Percentiles rank a stretch among this genome's conserved stretches.
These are phyloP conservation scores for Microplitis mediator DNA, from an alignment of 1,140 invertebrate species.

Conservation along the genomic window DNA sequence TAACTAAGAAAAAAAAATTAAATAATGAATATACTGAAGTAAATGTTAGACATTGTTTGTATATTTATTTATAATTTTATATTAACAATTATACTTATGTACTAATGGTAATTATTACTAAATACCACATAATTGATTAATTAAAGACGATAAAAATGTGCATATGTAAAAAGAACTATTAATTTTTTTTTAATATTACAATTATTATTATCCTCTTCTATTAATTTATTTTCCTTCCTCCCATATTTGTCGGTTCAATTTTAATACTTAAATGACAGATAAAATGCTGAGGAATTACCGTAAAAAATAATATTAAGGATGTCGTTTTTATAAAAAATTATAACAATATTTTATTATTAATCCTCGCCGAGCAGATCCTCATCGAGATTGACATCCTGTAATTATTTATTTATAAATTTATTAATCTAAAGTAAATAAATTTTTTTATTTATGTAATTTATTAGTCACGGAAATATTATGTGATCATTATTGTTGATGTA, in stretches of 20 bases:
- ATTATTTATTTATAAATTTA: constrained; percentile 34
- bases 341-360: constrained; percentile 24
- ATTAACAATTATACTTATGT: no score
- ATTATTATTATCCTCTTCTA: neutral
- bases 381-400: constrained; percentile 71
- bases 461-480: constrained; percentile 4
- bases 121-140: no score
- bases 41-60: no score
- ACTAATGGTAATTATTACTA: no score
- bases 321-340: constrained; percentile 13
- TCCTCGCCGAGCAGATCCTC: constrained; percentile 69
- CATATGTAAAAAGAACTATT: no score
- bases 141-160: no score
- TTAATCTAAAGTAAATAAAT: neutral
- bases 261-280: constrained; percentile 28
- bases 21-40: no score
- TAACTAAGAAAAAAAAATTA: no score
- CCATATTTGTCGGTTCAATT: constrained; percentile 14
- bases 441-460: constrained; percentile 3
- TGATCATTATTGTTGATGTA: constrained; percentile 31
- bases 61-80: no score
- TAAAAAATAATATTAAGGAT: constrained; percentile 32
- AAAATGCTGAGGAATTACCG: constrained; percentile 42
- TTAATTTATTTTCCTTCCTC: neutral
- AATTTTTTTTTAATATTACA: neutral